Conservation (phyloP, 2,113 vertebrate species). For the Plotosus lineatus region DNA sequence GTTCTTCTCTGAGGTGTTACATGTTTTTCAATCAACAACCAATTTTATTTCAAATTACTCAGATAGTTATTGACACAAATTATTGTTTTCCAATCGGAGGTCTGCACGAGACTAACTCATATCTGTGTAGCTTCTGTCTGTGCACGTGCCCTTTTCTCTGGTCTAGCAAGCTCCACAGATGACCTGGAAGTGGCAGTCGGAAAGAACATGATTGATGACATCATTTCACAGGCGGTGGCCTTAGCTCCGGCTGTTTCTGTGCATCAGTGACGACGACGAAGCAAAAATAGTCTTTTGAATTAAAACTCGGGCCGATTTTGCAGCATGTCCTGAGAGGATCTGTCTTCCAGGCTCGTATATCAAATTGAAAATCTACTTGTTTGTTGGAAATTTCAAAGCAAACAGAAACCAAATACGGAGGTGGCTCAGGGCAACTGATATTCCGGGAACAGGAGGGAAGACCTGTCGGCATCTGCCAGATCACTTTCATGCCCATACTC, state of each 20-base stretch:
- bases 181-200: constrained; percentile 41
- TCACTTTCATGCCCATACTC: constrained; percentile 18
- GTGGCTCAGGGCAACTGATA: constrained; percentile 12
- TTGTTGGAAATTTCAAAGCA: constrained; percentile 11
- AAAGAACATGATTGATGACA: constrained; percentile 46
- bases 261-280: not conserved
- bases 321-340: constrained; percentile 25
- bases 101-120: not conserved
- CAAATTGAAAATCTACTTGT: constrained; percentile 14
- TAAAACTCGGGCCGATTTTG: not conserved
- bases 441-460: constrained; percentile 7
- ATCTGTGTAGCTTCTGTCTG: not conserved
- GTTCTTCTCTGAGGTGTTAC: not conserved
- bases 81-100: not conserved
- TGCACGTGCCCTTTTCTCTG: not conserved
- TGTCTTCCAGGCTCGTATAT: constrained; percentile 14
- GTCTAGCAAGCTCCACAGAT: constrained; percentile 36
- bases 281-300: constrained; percentile 23
- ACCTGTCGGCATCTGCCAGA: constrained; percentile 25
- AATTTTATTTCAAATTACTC: not conserved
- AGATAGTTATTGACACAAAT: not conserved
- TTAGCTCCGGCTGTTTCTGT: constrained; percentile 17
- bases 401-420: constrained; percentile 25
- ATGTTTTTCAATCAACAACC: not conserved
- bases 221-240: constrained; percentile 33